A percentile compares a stretch with the other conserved stretches of the same genome.
Conservation (phyloP, 2,888 invertebrate genomes). For the Heliconius charithonia region DNA sequence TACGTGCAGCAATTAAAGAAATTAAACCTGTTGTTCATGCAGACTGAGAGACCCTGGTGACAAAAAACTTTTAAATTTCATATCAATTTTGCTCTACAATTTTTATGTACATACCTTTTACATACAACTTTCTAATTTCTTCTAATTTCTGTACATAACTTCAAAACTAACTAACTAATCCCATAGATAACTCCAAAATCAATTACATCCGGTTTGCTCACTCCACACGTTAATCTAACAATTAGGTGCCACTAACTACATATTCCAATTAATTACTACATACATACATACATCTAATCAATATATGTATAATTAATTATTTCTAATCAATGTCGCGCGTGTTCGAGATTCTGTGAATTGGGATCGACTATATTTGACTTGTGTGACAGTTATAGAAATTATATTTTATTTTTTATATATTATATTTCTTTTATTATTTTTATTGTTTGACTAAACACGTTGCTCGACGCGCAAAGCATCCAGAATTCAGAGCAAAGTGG, state of each 20-base stretch:
- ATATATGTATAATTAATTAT: slow-evolving; percentile 29
- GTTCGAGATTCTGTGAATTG: background rate
- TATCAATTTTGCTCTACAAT: too few species aligned
- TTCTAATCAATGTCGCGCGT: slow-evolving; percentile 14
- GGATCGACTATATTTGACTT: background rate
- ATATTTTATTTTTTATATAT: background rate
- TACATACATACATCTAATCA: slow-evolving; percentile 9
- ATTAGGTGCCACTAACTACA: slow-evolving; percentile 22
- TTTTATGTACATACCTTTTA: too few species aligned
- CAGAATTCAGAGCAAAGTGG: too few species aligned
- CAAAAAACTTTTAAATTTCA: too few species aligned
- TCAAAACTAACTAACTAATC: background rate
- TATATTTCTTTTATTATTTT: background rate
- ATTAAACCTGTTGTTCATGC: too few species aligned
- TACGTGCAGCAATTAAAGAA: too few species aligned
- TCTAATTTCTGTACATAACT: background rate
- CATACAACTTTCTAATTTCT: too few species aligned
- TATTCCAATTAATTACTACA: slow-evolving; percentile 10
- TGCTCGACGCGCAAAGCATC: too few species aligned
- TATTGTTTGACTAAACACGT: too few species aligned
- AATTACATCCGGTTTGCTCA: slow-evolving; percentile 18
- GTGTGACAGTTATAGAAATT: background rate
- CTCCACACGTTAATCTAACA: slow-evolving; percentile 19
- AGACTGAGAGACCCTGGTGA: too few species aligned
- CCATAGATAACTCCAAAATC: background rate